A percentile compares a stretch with the other conserved stretches of the same genome.
These are phyloP conservation scores for Lepus americanus DNA, from an alignment of 2,113 vertebrate species.

Conservation along the genomic window DNA sequence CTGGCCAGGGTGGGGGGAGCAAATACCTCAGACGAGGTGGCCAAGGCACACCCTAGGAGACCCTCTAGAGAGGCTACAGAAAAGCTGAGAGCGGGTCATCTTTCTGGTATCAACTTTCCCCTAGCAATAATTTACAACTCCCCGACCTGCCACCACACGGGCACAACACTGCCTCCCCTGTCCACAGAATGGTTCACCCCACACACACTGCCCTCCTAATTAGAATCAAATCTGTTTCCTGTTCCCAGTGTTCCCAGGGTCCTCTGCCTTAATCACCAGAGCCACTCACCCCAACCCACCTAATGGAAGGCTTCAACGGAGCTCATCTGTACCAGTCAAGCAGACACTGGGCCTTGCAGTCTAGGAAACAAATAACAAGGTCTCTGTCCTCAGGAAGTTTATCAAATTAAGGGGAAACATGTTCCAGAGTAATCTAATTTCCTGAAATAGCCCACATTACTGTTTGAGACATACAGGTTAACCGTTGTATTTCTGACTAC, in stretches of 20 bases:
- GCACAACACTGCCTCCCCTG: constrained; percentile 69
- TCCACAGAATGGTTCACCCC: constrained; percentile 59
- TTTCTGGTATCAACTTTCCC: constrained; percentile 9
- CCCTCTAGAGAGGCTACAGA: background rate
- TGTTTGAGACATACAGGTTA: background rate
- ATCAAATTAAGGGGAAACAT: constrained; percentile 31
- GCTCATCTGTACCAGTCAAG: background rate
- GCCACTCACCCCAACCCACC: background rate
- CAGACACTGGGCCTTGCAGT: background rate
- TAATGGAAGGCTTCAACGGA: background rate
- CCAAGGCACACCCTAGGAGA: background rate
- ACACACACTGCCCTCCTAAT: constrained; percentile 72
- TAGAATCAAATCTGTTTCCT: constrained; percentile 81
- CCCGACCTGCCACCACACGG: background rate
- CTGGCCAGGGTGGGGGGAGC: background rate
- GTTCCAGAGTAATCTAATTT: constrained; percentile 33
- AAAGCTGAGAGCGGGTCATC: background rate
- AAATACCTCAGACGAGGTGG: background rate
- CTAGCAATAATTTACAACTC: background rate
- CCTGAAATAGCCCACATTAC: background rate
- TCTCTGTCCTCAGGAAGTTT: constrained; percentile 49
- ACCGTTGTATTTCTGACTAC: background rate
- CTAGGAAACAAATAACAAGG: constrained; percentile 3
- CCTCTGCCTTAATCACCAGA: constrained; percentile 64
- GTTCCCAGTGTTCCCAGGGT: constrained; percentile 75